These are phyloP conservation scores for Mythimna lalbum DNA, from an alignment of 2,888 invertebrate genomes.

Conservation along the genomic window DNA sequence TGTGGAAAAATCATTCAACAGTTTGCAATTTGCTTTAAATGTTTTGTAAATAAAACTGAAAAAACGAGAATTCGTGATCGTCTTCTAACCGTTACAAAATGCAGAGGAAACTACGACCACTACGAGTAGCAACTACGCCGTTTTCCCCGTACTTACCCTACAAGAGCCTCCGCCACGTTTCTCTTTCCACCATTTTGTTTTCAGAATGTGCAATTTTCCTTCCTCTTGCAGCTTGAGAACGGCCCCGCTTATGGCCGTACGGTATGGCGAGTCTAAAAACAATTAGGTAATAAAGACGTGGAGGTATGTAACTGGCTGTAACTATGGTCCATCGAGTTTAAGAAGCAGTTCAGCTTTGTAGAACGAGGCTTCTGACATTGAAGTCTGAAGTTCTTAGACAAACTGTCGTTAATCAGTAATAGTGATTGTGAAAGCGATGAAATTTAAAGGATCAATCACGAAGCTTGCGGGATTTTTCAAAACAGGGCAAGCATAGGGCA, in stretches of 20 bases:
- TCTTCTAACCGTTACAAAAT: constrained; percentile 31
- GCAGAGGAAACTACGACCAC: constrained; percentile 23
- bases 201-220: constrained; percentile 97
- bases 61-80: constrained; percentile 7
- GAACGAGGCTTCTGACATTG: neutral
- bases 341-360: neutral
- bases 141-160: constrained; percentile 90
- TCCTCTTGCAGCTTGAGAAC: constrained; percentile 99
- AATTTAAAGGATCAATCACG: too few species aligned
- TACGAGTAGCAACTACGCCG: constrained; percentile 53
- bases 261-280: constrained; percentile 96
- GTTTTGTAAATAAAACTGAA: neutral
- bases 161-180: constrained; percentile 97
- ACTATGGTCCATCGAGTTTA: neutral
- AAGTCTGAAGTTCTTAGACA: neutral
- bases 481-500: too few species aligned
- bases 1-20: neutral
- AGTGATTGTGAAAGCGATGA: too few species aligned
- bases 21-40: neutral
- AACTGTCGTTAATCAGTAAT: neutral
- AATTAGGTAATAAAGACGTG: constrained; percentile 41
- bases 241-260: constrained; percentile 98
- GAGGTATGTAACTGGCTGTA: constrained; percentile 12
- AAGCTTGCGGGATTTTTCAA: too few species aligned
- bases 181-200: constrained; percentile 99